Percentiles rank a stretch among this genome's conserved stretches.
phyloP scores from a whole-genome alignment of 1,140 invertebrate genomes.

The Drosophila trapezifrons region DNA sequence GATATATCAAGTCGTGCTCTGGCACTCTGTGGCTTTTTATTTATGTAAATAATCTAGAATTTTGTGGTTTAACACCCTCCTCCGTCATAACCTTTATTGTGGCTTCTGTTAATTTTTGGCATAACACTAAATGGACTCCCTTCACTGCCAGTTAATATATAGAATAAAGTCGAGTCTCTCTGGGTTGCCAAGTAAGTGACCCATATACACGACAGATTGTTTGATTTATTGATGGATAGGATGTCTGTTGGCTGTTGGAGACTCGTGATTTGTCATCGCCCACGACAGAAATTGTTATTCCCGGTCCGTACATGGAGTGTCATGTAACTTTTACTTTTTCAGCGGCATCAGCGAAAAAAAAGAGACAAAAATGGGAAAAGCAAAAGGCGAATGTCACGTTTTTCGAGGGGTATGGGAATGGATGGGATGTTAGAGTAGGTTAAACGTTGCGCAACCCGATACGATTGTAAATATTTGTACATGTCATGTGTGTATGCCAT shows the following conservation, averaged over 20 bases:
- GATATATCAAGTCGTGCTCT: background rate
- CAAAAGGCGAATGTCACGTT: constrained; percentile 63
- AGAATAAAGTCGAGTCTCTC: constrained; percentile 3
- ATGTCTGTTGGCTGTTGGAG: background rate
- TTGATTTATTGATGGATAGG: constrained; percentile 50
- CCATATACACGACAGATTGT: constrained; percentile 36
- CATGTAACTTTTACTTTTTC: constrained; percentile 79
- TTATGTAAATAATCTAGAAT: background rate
- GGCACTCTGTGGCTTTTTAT: too few relatives aligned
- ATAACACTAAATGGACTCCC: background rate
- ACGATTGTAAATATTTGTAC: constrained; percentile 67
- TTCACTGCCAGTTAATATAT: constrained; percentile 1
- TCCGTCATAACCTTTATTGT: background rate
- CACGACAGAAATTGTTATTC: constrained; percentile 55
- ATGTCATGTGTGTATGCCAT: constrained; percentile 53
- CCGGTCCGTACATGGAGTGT: constrained; percentile 43
- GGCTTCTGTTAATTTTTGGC: background rate
- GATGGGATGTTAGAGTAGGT: constrained; percentile 19
- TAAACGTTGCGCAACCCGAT: constrained; percentile 57
- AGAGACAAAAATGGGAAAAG: constrained; percentile 25
- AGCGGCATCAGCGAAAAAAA: constrained; percentile 19
- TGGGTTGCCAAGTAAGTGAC: constrained; percentile 24
- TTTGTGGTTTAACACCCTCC: background rate
- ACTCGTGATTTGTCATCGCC: constrained; percentile 42
- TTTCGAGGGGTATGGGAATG: constrained; percentile 12